phyloP scores from a whole-genome alignment of 2,113 vertebrate species.

The Brevimyrus niger region DNA sequence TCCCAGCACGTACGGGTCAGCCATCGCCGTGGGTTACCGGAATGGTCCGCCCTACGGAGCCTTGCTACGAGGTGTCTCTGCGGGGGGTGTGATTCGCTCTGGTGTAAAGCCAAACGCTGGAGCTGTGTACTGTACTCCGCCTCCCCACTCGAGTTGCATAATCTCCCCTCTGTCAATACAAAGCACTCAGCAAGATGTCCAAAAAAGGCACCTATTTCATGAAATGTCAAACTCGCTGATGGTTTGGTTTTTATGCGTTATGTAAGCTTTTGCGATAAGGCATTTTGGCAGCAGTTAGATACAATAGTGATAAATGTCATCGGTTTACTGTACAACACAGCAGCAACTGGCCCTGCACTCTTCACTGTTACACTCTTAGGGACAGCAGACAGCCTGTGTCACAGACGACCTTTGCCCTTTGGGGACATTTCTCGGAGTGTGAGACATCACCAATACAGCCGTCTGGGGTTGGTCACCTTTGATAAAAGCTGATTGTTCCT shows the following conservation, averaged over 20 bases:
- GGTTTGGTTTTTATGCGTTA: neutral
- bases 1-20: neutral
- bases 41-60: neutral
- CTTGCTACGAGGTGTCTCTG: neutral
- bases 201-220: neutral
- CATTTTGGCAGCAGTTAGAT: neutral
- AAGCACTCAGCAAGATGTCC: neutral
- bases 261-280: neutral
- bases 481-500: neutral
- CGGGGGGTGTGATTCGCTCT: neutral
- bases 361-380: neutral
- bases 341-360: neutral
- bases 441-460: neutral
- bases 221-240: neutral
- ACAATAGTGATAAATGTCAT: neutral
- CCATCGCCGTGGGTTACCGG: neutral
- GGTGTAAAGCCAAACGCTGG: neutral
- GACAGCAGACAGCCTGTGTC: neutral
- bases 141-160: slow-evolving; percentile 12
- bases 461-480: neutral
- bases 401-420: neutral
- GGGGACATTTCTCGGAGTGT: neutral
- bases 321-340: neutral
- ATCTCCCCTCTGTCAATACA: slow-evolving; percentile 11
- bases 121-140: neutral